phyloP scores from a whole-genome alignment of 2,797 vertebrate species.

The Bovichtus variegatus region DNA sequence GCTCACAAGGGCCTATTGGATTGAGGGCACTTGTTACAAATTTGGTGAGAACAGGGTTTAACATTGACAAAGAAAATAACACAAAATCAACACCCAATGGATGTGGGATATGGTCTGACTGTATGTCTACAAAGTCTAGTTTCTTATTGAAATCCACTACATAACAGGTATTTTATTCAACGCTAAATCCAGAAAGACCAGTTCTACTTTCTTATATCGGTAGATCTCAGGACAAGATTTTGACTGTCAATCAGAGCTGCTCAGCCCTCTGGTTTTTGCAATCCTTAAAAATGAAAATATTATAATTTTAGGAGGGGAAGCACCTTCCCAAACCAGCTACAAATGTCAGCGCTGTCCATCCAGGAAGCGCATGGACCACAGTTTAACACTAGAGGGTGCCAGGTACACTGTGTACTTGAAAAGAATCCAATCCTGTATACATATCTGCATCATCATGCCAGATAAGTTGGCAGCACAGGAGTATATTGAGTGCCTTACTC shows the following conservation, averaged over 20 bases:
- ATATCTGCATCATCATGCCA: constrained; percentile 33
- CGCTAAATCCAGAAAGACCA: constrained; percentile 6
- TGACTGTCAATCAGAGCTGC: constrained; percentile 23
- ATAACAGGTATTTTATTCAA: background rate
- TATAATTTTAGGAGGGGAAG: constrained; percentile 5
- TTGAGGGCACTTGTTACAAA: constrained; percentile 59
- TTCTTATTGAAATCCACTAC: constrained; percentile 25
- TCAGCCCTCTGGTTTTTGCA: constrained; percentile 32
- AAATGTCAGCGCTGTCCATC: constrained; percentile 37
- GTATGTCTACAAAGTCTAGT: constrained; percentile 21
- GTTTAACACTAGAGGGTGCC: constrained; percentile 63
- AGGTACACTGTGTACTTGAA: constrained; percentile 63
- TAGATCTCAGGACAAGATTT: constrained; percentile 8
- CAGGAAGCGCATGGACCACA: constrained; percentile 46
- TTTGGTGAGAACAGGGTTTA: constrained; percentile 83
- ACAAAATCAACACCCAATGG: constrained; percentile 23
- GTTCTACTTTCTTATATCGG: constrained; percentile 6
- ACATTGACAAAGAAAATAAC: constrained; percentile 47
- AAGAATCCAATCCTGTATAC: constrained; percentile 54
- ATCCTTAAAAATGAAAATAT: constrained; percentile 14
- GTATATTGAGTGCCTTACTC: constrained; percentile 70
- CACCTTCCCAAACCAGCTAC: constrained; percentile 12
- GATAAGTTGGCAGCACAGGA: constrained; percentile 45
- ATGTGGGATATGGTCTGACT: constrained; percentile 19
- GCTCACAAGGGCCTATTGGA: constrained; percentile 53